Evolutionary conservation across 1,140 invertebrate species (phyloP).

Genomic region (Odontomachus brunneus): DNA sequence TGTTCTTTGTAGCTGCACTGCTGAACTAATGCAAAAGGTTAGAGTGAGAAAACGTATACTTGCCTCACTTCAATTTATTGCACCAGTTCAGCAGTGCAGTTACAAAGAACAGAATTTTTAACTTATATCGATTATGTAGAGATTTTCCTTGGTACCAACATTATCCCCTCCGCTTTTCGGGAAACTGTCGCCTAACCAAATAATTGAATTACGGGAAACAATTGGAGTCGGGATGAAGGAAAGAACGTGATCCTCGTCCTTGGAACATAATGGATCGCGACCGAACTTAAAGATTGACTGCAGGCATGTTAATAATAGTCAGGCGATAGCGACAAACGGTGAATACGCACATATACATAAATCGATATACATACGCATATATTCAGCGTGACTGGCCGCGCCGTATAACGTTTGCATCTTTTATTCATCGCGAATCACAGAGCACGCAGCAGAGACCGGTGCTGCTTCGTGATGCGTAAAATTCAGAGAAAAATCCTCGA

Average conservation of each 20-base stretch:
- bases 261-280: not conserved
- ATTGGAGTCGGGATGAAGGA: not conserved
- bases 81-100: too few species aligned
- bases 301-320: slow-evolving; percentile 6
- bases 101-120: too few species aligned
- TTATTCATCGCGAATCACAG: slow-evolving; percentile 45
- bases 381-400: not conserved
- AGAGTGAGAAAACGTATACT: too few species aligned
- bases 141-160: too few species aligned
- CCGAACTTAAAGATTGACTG: not conserved
- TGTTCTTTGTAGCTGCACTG: too few species aligned
- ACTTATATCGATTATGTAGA: too few species aligned
- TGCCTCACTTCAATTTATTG: too few species aligned
- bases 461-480: slow-evolving; percentile 55
- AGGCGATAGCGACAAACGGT: not conserved
- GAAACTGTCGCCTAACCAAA: too few species aligned
- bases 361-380: not conserved
- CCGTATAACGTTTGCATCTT: slow-evolving; percentile 42
- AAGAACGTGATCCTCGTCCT: not conserved
- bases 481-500: slow-evolving; percentile 46
- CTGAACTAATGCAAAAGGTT: too few species aligned
- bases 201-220: not conserved
- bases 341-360: not conserved
- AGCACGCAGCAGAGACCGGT: not conserved
- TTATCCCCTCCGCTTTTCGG: too few species aligned